Conservation (phyloP, 2,888 invertebrate species). For the Cybosia mesomella region DNA sequence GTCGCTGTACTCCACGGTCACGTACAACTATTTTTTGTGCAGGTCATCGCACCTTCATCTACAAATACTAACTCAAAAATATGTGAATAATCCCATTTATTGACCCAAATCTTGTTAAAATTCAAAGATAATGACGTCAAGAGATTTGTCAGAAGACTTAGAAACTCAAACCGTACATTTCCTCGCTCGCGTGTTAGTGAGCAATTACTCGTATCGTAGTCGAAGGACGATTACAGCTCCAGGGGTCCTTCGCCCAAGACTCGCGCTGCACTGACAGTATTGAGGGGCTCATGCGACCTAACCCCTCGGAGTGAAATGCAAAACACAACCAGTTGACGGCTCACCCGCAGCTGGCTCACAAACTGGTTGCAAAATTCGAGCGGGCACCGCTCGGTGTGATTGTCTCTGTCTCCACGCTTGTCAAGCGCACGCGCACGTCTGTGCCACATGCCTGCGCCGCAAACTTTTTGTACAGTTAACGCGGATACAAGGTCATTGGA, state of each 20-base stretch:
- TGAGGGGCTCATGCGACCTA: not conserved
- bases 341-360: not conserved
- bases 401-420: slow-evolving; percentile 17
- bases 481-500: slow-evolving; percentile 12
- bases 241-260: too few species aligned
- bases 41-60: slow-evolving; percentile 6
- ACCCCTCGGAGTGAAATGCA: too few species aligned
- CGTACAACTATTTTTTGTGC: not conserved
- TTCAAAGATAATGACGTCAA: not conserved
- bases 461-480: slow-evolving; percentile 4
- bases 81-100: not conserved
- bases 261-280: not conserved
- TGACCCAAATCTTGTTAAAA: not conserved
- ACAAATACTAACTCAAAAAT: slow-evolving; percentile 1
- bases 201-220: too few species aligned
- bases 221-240: too few species aligned
- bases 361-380: not conserved
- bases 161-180: too few species aligned
- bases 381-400: not conserved
- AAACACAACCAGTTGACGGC: too few species aligned
- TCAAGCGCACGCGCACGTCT: not conserved
- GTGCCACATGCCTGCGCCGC: slow-evolving; percentile 3
- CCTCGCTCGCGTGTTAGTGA: too few species aligned
- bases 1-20: not conserved
- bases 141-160: not conserved